Evolutionary conservation across 2,888 invertebrate species (phyloP), one percentile per base, ranked within the genome.

Genomic region (Agrilus biguttatus): DNA sequence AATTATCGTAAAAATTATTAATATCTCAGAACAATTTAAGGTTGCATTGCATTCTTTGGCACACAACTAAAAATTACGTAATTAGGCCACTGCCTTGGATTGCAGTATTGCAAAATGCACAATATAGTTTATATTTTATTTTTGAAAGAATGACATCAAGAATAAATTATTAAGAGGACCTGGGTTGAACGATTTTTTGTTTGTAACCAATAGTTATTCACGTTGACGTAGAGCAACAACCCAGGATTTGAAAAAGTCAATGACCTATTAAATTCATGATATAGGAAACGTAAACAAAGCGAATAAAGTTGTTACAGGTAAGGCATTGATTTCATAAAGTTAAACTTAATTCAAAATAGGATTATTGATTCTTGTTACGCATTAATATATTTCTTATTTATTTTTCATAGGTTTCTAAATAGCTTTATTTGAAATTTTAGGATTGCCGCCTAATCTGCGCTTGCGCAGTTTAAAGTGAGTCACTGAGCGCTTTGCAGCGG

Each of bases 261-360:
- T 50, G 50, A 50, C 50, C 50, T 46, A 42, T 45, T 45, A 43
- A 50, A 48, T 40, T 47, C 40, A 19, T 38, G 42, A 39, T 43
- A 43, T 37, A 36, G 36, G 36, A 40, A 40, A 40, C 33, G 21
- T 40, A 43, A 28, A 39, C 35, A 36, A 39, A 39, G 12, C 14
- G 12, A 32, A 14, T 19, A n/a, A 5, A 17, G 19, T 28, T 33
- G 21, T 8, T 3, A 6, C 8, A 8, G 32, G 36, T 36, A 36
- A 13, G 12, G 8, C 19, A 7, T 33, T 33, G 8, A 5, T 42
- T 28, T 13, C 14, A 7, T 21, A 8, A 14, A 10, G 34, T 36
- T 36, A 19, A 8, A 35, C 8, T 13, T 13, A 35, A 35, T 3
- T n/a, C n/a, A 8, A 33, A 4, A 14, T 40, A 4, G 13, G 2